phyloP scores from a whole-genome alignment of 2,888 invertebrate genomes.

The Tortrix viridana region DNA sequence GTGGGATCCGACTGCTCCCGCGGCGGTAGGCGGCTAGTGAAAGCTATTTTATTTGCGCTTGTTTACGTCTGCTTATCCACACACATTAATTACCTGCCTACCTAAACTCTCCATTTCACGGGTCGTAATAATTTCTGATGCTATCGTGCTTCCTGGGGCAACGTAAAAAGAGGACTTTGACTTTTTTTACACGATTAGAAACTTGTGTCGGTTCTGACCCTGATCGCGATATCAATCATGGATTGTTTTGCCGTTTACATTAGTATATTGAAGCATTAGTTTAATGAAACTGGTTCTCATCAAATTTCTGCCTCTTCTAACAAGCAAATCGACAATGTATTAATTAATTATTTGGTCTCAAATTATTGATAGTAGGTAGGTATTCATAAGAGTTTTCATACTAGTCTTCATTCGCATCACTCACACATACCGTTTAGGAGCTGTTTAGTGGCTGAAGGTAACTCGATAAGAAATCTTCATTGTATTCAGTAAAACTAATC shows the following conservation, averaged over 20 bases:
- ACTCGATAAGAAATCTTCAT: conserved; percentile 60
- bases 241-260: no score
- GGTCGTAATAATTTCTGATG: conserved; percentile 43
- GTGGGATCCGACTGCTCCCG: conserved; percentile 49
- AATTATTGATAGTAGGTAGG: conserved; percentile 1
- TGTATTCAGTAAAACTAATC: conserved; percentile 69
- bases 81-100: conserved; percentile 52
- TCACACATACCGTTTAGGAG: conserved; percentile 45
- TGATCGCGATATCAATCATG: neutral
- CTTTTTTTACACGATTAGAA: conserved; percentile 15
- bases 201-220: conserved; percentile 7
- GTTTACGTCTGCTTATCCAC: conserved; percentile 59
- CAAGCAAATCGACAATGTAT: no score
- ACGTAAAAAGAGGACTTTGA: conserved; percentile 12
- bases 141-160: conserved; percentile 16
- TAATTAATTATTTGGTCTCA: no score
- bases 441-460: conserved; percentile 46
- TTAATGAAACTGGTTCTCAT: no score
- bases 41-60: conserved; percentile 60
- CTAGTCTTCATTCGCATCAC: conserved; percentile 12
- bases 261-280: no score
- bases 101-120: conserved; percentile 57
- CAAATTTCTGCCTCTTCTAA: no score
- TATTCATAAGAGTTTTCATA: neutral
- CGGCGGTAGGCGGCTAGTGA: conserved; percentile 68